A percentile compares a stretch with the other conserved stretches of the same genome.
These are phyloP conservation scores for Calephelis virginiensis DNA, from an alignment of 1,140 invertebrate genomes.

Conservation along the genomic window DNA sequence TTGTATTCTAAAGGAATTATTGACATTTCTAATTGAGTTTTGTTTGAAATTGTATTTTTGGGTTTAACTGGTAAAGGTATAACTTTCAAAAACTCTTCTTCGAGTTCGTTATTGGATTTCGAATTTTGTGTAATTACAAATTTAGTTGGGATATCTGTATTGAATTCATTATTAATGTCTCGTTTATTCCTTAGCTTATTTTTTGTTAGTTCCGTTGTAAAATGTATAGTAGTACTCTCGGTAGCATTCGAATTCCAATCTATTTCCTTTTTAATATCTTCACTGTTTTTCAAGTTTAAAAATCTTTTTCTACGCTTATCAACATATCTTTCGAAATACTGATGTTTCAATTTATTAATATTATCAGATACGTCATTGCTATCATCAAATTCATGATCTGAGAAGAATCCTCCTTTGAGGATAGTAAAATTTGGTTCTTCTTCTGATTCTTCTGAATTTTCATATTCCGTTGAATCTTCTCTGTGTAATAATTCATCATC, in stretches of 20 bases:
- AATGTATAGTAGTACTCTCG: slow-evolving; percentile 42
- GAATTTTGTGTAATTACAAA: slow-evolving; percentile 35
- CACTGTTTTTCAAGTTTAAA: slow-evolving; percentile 48
- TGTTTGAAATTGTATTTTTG: slow-evolving; percentile 33
- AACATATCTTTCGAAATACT: slow-evolving; percentile 70
- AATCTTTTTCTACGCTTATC: slow-evolving; percentile 68
- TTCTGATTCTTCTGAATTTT: slow-evolving; percentile 51
- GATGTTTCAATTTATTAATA: slow-evolving; percentile 67
- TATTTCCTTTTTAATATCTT: slow-evolving; percentile 42
- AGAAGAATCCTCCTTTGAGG: slow-evolving; percentile 65
- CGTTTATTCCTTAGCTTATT: slow-evolving; percentile 50
- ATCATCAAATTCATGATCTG: slow-evolving; percentile 42
- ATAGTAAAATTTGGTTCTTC: slow-evolving; percentile 53
- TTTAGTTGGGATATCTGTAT: slow-evolving; percentile 43
- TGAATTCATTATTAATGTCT: slow-evolving; percentile 50
- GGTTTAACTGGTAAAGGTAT: slow-evolving; percentile 46
- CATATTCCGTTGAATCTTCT: slow-evolving; percentile 51
- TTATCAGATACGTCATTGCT: slow-evolving; percentile 45
- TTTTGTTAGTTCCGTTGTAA: slow-evolving; percentile 29
- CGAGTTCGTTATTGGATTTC: slow-evolving; percentile 42
- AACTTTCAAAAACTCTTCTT: slow-evolving; percentile 52
- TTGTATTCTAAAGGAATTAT: slow-evolving; percentile 58
- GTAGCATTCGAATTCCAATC: slow-evolving; percentile 48
- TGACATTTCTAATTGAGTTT: slow-evolving; percentile 44
- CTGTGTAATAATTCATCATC: slow-evolving; percentile 50